These are phyloP conservation scores for Aegithalos caudatus DNA, from an alignment of 2,113 vertebrate species.

Conservation along the genomic window DNA sequence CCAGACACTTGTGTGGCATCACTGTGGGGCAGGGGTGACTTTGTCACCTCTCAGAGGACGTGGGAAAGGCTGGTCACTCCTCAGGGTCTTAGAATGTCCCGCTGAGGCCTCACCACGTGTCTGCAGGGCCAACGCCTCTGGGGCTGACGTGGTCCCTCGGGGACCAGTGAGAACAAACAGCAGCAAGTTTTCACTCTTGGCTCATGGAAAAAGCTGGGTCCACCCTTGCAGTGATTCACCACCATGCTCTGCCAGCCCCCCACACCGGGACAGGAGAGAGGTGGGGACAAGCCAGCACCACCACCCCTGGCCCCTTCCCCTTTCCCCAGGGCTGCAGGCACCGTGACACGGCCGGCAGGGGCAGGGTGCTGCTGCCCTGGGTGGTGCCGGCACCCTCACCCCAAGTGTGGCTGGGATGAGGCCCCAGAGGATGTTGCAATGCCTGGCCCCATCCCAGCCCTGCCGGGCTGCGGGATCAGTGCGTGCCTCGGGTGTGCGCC, in stretches of 20 bases:
- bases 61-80: not conserved
- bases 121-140: not conserved
- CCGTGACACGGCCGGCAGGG: rapidly evolving
- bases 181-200: not conserved
- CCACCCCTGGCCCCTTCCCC: not conserved
- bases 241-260: not conserved
- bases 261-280: rapidly evolving
- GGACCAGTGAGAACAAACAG: not conserved
- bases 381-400: not conserved
- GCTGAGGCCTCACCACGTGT: rapidly evolving
- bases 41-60: not conserved
- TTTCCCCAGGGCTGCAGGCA: not conserved
- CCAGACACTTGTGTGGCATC: rapidly evolving
- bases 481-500: rapidly evolving
- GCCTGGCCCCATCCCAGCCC: not conserved
- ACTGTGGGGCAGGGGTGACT: not conserved
- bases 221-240: not conserved
- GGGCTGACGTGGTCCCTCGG: rapidly evolving
- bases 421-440: not conserved
- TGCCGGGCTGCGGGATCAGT: not conserved
- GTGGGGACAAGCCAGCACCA: rapidly evolving
- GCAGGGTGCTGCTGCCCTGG: rapidly evolving
- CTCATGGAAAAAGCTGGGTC: not conserved
- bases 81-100: not conserved
- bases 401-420: rapidly evolving